Base-by-base conservation (phyloP, 2,113 vertebrate species). In the Eonycteris spelaea region DNA sequence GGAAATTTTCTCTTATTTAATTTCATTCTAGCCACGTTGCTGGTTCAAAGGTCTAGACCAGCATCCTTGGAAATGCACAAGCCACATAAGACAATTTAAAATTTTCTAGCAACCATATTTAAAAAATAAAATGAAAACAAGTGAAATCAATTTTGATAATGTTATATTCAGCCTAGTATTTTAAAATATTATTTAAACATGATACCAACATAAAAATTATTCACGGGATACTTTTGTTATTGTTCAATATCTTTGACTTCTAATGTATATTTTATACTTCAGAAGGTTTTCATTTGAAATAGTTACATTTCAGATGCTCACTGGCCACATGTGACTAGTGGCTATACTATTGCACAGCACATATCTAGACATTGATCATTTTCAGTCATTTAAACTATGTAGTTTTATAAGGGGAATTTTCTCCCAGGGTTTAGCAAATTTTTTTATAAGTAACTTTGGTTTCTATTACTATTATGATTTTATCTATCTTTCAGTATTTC, bases 401-500 rank as follows among this genome's bases (percentile, higher is more conserved):
- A 85, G 0, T 61, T 95, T 90, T 43, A 77, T 30, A 87, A 82
- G 28, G 35, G 26, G 5, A 38, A 85, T 80, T 55, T 88, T 13
- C 6, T 65, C 22, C 6, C 59, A 90, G 18, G 51, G 12, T 74
- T 51, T 35, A 75, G 11, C 6, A n/a, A 77, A 40, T 14, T 15
- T 75, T 85, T 95, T 74, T 57, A 70, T 40, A 74, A 2, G 12
- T 53, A 65, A 71, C 43, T 83, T 86, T 82, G 61, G 6, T 28
- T 77, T 88, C 24, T 80, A n/a, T 13, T 79, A 43, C 6, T 10
- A 18, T 70, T 82, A 83, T 55, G 19, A 85, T 14, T 91, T 85
- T 78, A 16, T 73, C 35, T 68, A 8, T 86, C 71, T 94, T 94
- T 90, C n/a, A 90, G 15, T 90, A 80, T 95, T 92, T 70, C 88